Conservation (phyloP, 2,888 invertebrate genomes). For the Melipona beecheii region DNA sequence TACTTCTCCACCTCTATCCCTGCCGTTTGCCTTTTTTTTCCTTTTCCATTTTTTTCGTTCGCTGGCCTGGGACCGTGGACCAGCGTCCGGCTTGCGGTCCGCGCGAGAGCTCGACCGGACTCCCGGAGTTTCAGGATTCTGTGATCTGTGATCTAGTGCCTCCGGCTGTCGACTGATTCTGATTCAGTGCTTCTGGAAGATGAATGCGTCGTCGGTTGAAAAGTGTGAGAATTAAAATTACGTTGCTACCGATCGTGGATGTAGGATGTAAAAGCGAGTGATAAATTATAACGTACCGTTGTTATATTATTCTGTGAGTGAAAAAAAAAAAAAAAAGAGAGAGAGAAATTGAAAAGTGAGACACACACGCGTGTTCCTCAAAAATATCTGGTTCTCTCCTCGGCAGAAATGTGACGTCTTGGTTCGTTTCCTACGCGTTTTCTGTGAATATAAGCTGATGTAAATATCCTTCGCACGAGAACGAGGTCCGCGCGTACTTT, state of each 20-base stretch:
- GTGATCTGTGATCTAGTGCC: conserved; percentile 46
- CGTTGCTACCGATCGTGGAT: not conserved
- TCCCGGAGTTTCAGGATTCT: conserved; percentile 2
- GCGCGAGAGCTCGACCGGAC: not conserved
- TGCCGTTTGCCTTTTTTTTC: not conserved
- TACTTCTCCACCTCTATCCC: not conserved
- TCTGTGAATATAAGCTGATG: conserved; percentile 2
- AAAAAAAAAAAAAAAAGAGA: not conserved
- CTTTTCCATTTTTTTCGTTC: not conserved
- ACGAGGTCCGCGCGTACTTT: not conserved
- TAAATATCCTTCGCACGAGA: conserved; percentile 6
- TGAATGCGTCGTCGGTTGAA: conserved; percentile 17
- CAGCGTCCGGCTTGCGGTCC: not conserved
- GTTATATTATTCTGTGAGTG: not conserved
- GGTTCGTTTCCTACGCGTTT: not conserved
- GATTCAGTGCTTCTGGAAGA: conserved; percentile 26
- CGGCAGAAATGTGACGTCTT: not conserved
- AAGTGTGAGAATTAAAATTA: conserved; percentile 25
- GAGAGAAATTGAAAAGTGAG: not conserved
- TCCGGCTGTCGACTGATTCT: not conserved
- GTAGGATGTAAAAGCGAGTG: not conserved
- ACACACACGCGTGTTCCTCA: not conserved
- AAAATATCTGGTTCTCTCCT: not conserved
- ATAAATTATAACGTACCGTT: not conserved
- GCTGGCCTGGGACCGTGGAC: not conserved